A percentile compares a stretch with the other conserved stretches of the same genome.
Evolutionary conservation across 2,888 invertebrate genomes (phyloP).

Genomic region (Blastobasis adustella): DNA sequence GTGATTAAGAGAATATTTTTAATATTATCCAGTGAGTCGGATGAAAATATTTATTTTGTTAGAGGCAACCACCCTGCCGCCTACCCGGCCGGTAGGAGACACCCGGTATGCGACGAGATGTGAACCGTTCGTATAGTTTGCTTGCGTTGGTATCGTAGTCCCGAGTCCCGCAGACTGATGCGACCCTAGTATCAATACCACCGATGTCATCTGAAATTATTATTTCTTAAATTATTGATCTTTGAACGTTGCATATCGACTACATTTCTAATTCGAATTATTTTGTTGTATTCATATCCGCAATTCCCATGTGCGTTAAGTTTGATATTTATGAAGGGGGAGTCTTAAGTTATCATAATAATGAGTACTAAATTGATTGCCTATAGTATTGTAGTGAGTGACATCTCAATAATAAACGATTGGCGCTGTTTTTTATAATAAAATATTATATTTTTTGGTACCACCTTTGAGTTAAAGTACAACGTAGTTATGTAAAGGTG

Average conservation of each 20-base stretch:
- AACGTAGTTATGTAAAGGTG: slow-evolving; percentile 64
- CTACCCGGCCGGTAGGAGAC: slow-evolving; percentile 25
- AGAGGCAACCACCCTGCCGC: slow-evolving; percentile 65
- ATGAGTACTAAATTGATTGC: slow-evolving; percentile 50
- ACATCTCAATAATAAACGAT: slow-evolving; percentile 57
- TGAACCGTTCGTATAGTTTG: slow-evolving; percentile 49
- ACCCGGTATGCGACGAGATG: slow-evolving; percentile 49
- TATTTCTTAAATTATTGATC: slow-evolving; percentile 51
- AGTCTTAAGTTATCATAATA: slow-evolving; percentile 59
- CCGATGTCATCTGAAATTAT: slow-evolving; percentile 64
- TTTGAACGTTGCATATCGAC: slow-evolving; percentile 73
- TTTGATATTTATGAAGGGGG: slow-evolving; percentile 45
- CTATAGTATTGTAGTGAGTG: slow-evolving; percentile 58
- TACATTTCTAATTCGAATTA: slow-evolving; percentile 70
- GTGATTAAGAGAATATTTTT: slow-evolving; percentile 75
- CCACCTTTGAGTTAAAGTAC: slow-evolving; percentile 74
- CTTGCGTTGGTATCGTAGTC: slow-evolving; percentile 36
- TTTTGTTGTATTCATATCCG: slow-evolving; percentile 66
- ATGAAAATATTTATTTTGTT: slow-evolving; percentile 72
- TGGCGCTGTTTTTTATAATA: slow-evolving; percentile 55
- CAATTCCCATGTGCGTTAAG: slow-evolving; percentile 58
- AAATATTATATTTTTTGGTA: slow-evolving; percentile 66
- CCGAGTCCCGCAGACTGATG: slow-evolving; percentile 47
- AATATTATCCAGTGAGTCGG: slow-evolving; percentile 75
- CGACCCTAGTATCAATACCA: slow-evolving; percentile 52